Base-by-base conservation (phyloP, 2,888 invertebrate genomes). In the Notodonta dromedarius region DNA sequence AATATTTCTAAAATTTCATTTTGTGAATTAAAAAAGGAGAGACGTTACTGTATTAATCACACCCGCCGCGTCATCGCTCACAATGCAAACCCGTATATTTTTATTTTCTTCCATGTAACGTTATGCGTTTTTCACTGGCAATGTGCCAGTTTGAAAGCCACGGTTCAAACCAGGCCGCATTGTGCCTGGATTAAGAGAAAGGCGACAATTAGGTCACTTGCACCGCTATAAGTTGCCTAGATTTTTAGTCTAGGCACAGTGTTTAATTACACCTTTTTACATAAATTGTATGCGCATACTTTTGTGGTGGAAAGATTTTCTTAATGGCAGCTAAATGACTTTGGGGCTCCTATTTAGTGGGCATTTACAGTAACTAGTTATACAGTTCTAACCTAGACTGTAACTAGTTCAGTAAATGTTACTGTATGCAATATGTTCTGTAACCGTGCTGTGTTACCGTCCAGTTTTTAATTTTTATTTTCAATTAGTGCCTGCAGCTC, bases 121-220 rank as follows among this genome's bases (percentile, higher is more conserved):
- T 67, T 76, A 76, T 79, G 77, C 78, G 75, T 76, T 77, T 74
- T 74, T 67, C 60, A 53, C 67, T 81, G 81, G 81, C 78, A 58
- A 9, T 11, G 12, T 55, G 74, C 81, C 81, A 81, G 62, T 24
- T 54, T 16, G 51, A 57, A 61, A 50, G 63, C 48, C 46, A 61
- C 61, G 65, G 63, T 59, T 70, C 69, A 74, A 80, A 71, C 67
- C 73, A 73, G 69, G 73, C 62, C 62, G 65, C 75, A 74, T 72
- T 72, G 72, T 74, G 67, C 71, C 69, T 60, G 69, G 69, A 72
- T 79, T 75, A 74, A 72, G 64, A 66, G 57, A 62, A 67, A 69
- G 60, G 68, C 56, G 63, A 65, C 61, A 60, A 58, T 58, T 63
- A 65, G 60, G 59, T 69, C 63, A 70, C 52, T 54, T 40, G 54